Evolutionary conservation across 2,113 vertebrate genomes (phyloP).

Genomic region (Phrynosoma blainvillii): DNA sequence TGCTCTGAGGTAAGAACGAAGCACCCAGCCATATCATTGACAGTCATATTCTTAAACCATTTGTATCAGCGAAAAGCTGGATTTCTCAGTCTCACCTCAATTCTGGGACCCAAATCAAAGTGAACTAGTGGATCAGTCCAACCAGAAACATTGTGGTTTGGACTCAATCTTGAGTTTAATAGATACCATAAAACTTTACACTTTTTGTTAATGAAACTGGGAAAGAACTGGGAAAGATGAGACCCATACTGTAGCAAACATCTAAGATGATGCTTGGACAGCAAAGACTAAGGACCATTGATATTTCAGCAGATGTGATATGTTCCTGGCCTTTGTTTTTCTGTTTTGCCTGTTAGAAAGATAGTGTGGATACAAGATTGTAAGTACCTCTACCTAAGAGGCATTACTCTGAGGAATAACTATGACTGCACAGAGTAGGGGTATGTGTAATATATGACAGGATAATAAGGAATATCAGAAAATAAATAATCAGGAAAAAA

Average conservation of each 20-base stretch:
- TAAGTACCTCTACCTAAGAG: neutral
- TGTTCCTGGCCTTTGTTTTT: neutral
- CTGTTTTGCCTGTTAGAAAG: neutral
- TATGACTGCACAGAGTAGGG: neutral
- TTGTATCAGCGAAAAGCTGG: too few relatives aligned
- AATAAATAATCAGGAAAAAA: neutral
- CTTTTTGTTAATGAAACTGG: too few relatives aligned
- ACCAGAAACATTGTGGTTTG: neutral
- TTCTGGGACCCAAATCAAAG: neutral
- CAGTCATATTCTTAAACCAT: too few relatives aligned
- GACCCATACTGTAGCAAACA: neutral
- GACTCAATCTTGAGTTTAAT: neutral
- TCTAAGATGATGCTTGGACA: neutral
- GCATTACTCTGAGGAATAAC: neutral
- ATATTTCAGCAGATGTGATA: neutral
- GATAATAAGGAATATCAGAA: neutral
- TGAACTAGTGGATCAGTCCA: neutral
- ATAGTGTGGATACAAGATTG: neutral
- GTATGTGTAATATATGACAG: neutral
- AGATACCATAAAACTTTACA: too few relatives aligned
- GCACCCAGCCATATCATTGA: too few relatives aligned
- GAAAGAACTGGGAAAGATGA: neutral
- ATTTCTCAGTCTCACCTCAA: neutral
- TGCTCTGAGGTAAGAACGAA: too few relatives aligned
- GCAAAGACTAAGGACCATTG: neutral